Conservation (phyloP, 2,797 vertebrate genomes). For the Chaunax sp. region DNA sequence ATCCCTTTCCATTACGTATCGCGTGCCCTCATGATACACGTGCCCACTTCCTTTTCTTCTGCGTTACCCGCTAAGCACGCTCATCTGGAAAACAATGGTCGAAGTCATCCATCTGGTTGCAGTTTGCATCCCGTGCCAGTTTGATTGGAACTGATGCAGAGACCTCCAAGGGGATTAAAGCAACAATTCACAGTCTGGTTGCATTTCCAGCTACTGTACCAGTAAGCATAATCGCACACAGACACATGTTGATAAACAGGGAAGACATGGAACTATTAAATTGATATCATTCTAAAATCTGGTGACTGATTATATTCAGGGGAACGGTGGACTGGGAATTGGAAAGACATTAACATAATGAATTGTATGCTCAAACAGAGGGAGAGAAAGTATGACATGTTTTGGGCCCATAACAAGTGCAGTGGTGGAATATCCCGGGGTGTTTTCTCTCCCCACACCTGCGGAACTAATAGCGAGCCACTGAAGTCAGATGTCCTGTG, state of each 20-base stretch:
- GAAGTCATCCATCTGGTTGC: conserved; percentile 70
- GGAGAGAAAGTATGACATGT: conserved; percentile 41
- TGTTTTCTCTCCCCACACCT: conserved; percentile 78
- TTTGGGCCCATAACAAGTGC: conserved; percentile 43
- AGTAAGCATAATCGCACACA: conserved; percentile 60
- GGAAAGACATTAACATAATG: conserved; percentile 32
- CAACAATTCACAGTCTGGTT: conserved; percentile 67
- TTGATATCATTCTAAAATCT: conserved; percentile 33
- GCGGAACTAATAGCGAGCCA: conserved; percentile 78
- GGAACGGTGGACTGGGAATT: conserved; percentile 19
- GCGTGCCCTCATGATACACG: conserved; percentile 24
- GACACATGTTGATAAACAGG: conserved; percentile 31
- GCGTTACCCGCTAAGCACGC: conserved; percentile 46
- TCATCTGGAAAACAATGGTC: conserved; percentile 73
- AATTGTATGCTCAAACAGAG: conserved; percentile 21
- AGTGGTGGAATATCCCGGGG: conserved; percentile 62
- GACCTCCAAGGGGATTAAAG: conserved; percentile 69
- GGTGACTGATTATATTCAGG: conserved; percentile 30
- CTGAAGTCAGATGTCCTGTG: conserved; percentile 77
- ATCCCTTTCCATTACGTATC: background rate
- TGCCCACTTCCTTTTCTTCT: conserved; percentile 23
- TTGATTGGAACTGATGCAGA: conserved; percentile 62
- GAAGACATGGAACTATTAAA: conserved; percentile 32
- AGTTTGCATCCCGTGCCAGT: conserved; percentile 71
- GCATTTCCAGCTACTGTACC: conserved; percentile 73